Conservation (phyloP, 2,797 vertebrate genomes). For the Eulemur rubriventer region DNA sequence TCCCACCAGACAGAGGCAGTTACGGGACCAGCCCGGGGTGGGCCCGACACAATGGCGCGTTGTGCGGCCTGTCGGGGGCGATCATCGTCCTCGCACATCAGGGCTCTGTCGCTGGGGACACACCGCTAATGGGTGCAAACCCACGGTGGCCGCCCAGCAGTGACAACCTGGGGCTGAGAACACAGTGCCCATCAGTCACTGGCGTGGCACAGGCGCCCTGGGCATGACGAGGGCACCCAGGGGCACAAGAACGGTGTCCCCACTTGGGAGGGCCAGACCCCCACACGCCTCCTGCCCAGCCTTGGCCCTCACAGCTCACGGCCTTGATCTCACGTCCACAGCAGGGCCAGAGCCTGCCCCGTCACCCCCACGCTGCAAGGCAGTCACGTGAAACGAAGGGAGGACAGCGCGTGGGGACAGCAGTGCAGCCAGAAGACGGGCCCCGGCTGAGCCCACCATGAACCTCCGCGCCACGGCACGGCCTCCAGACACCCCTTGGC, state of each 20-base stretch:
- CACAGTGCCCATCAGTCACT: background rate
- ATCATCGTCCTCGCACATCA: constrained; percentile 15
- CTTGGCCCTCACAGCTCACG: background rate
- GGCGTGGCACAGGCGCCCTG: background rate
- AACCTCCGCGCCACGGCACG: rapidly evolving
- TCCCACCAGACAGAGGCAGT: background rate
- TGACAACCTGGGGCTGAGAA: background rate
- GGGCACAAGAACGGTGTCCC: background rate
- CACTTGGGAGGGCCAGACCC: background rate
- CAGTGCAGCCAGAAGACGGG: no score
- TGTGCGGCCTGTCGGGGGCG: constrained; percentile 27
- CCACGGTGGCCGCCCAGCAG: rapidly evolving
- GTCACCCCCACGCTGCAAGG: background rate
- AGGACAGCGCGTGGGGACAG: rapidly evolving
- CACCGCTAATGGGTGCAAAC: background rate
- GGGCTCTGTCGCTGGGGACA: background rate
- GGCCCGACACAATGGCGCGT: background rate
- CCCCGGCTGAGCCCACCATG: background rate
- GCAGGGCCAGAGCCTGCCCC: background rate
- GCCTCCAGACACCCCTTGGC: background rate
- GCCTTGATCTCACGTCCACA: rapidly evolving
- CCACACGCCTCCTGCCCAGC: background rate
- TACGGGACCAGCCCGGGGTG: background rate
- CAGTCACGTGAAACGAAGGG: rapidly evolving
- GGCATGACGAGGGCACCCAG: rapidly evolving